These are phyloP conservation scores for Physella acuta DNA, from an alignment of 1,140 invertebrate genomes.

Conservation along the genomic window DNA sequence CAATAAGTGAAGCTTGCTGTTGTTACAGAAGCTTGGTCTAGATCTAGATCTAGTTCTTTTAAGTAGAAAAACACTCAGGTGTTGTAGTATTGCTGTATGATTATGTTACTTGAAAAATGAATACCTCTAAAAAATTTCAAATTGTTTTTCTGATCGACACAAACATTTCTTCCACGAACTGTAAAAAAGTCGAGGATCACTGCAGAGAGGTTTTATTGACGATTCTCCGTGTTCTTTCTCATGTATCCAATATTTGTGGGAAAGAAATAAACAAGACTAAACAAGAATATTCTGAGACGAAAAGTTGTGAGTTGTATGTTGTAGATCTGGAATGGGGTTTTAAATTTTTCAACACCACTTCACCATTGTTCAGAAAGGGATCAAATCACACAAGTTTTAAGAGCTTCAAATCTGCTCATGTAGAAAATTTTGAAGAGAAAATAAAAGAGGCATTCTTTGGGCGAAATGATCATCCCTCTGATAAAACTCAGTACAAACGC, in stretches of 20 bases:
- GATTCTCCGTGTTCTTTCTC: background rate
- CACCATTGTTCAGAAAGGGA: background rate
- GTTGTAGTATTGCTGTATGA: too few species aligned
- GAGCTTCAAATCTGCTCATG: background rate
- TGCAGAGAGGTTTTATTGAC: background rate
- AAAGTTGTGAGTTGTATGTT: background rate
- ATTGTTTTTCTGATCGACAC: constrained; percentile 14
- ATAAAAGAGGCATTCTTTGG: background rate
- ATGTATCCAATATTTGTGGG: background rate
- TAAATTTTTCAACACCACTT: constrained; percentile 16
- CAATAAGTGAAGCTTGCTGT: too few species aligned
- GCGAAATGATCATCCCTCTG: background rate
- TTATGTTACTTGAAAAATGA: too few species aligned
- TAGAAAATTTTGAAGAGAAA: constrained; percentile 14
- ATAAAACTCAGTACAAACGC: background rate
- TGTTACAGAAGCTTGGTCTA: too few species aligned
- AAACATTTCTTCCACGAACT: constrained; percentile 6
- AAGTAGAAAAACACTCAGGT: too few species aligned
- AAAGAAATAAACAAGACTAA: background rate
- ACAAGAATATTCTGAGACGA: background rate
- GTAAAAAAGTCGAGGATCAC: constrained; percentile 2
- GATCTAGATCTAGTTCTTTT: too few species aligned
- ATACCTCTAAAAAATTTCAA: background rate
- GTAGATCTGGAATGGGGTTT: constrained; percentile 14
- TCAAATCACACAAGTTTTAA: background rate